A percentile compares a stretch with the other conserved stretches of the same genome.
phyloP scores from a whole-genome alignment of 1,140 invertebrate genomes.

The Capitella teleta region DNA sequence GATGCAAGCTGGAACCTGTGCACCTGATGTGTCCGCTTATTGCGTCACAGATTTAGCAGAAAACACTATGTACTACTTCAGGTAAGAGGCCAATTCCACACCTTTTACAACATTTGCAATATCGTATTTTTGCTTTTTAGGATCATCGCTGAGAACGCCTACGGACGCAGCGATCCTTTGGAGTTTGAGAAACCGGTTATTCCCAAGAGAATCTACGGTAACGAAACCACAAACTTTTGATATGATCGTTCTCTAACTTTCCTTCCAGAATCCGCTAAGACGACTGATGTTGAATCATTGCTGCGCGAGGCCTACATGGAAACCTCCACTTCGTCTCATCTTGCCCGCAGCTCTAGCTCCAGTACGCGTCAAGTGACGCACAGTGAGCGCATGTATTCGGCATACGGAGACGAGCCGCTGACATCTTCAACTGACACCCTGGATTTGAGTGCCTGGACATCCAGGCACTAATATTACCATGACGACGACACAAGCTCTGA shows the following conservation, averaged over 20 bases:
- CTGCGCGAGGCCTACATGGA: conserved; percentile 7
- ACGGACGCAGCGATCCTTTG: conserved; percentile 27
- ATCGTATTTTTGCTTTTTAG: no score
- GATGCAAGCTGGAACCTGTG: conserved; percentile 14
- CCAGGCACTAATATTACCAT: neutral
- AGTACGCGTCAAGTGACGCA: no score
- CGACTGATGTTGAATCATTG: conserved; percentile 8
- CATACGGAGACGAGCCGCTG: conserved; percentile 13
- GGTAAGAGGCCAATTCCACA: no score
- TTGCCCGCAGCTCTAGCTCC: no score
- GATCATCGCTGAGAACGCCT: conserved; percentile 34
- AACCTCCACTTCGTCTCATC: neutral
- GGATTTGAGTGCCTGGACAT: neutral
- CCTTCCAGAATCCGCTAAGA: conserved; percentile 9
- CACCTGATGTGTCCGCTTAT: conserved; percentile 13
- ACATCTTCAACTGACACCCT: conserved; percentile 9
- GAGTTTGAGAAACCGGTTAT: conserved; percentile 28
- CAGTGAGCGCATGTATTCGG: conserved; percentile 1
- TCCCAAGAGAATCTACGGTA: conserved; percentile 33
- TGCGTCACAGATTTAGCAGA: conserved; percentile 12
- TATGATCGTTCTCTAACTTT: no score
- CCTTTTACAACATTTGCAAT: no score
- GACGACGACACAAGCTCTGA: neutral
- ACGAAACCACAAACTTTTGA: no score
- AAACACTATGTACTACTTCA: conserved; percentile 19